Evolutionary conservation across 2,888 invertebrate species (phyloP).

Genomic region (Strigamia transsilvanica): DNA sequence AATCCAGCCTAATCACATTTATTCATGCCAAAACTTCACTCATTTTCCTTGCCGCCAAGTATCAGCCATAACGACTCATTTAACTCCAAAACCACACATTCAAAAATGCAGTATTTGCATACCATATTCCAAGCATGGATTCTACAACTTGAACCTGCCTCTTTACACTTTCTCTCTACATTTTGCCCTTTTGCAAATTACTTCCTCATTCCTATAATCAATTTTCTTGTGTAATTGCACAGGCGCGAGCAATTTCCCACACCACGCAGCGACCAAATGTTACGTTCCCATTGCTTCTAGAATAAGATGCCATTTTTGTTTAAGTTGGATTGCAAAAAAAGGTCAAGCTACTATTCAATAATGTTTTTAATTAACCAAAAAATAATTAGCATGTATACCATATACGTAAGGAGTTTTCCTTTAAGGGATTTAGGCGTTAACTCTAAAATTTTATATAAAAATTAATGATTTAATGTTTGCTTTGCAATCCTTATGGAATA

Average conservation of each 20-base stretch:
- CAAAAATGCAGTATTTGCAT: background rate
- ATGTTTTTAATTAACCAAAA: no score
- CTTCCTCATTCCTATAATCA: constrained; percentile 20
- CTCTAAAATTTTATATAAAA: no score
- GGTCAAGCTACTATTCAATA: no score
- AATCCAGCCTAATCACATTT: constrained; percentile 14
- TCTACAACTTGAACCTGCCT: background rate
- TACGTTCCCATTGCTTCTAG: background rate
- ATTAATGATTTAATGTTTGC: no score
- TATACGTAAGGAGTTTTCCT: no score
- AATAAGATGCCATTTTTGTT: background rate
- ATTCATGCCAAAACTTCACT: background rate
- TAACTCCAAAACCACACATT: constrained; percentile 7
- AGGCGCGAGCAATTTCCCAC: background rate
- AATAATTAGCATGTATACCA: no score
- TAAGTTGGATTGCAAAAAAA: background rate
- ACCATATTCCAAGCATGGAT: background rate
- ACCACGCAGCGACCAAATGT: background rate
- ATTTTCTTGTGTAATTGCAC: constrained; percentile 37
- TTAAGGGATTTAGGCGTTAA: no score
- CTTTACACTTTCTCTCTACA: constrained; percentile 3
- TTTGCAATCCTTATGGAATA: no score
- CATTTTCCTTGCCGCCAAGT: constrained; percentile 26
- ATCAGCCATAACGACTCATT: constrained; percentile 13
- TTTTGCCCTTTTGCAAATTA: constrained; percentile 3